phyloP scores from a whole-genome alignment of 2,113 vertebrate species.

The Felis catus region DNA sequence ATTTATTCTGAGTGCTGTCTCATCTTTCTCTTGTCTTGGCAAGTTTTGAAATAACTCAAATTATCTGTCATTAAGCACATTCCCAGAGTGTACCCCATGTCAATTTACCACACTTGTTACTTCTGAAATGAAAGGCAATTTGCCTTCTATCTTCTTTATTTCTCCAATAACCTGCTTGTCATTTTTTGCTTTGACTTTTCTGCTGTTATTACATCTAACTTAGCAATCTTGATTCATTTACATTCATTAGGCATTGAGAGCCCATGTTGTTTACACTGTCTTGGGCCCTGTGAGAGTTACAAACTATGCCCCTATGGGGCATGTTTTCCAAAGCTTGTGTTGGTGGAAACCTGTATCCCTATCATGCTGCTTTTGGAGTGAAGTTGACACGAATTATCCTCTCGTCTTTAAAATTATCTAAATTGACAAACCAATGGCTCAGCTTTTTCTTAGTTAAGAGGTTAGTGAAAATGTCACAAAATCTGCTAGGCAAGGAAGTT shows the following conservation, averaged over 20 bases:
- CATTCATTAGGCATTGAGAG: neutral
- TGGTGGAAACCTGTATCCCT: neutral
- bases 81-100: neutral
- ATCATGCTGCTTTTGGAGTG: neutral
- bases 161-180: neutral
- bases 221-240: neutral
- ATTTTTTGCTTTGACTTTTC: neutral
- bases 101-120: neutral
- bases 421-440: neutral
- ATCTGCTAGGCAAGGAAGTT: neutral
- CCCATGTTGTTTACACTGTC: neutral
- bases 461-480: constrained; percentile 32
- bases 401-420: constrained; percentile 5
- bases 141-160: neutral
- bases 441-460: neutral
- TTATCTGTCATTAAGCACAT: neutral
- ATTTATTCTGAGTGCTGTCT: neutral
- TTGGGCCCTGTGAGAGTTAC: neutral
- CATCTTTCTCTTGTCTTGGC: neutral
- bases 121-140: neutral
- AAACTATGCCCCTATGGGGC: neutral
- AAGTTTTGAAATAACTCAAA: neutral
- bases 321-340: neutral
- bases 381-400: neutral
- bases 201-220: neutral